A percentile compares a stretch with the other conserved stretches of the same genome.
Conservation (phyloP, 2,888 invertebrate genomes). For the Macaria notata region DNA sequence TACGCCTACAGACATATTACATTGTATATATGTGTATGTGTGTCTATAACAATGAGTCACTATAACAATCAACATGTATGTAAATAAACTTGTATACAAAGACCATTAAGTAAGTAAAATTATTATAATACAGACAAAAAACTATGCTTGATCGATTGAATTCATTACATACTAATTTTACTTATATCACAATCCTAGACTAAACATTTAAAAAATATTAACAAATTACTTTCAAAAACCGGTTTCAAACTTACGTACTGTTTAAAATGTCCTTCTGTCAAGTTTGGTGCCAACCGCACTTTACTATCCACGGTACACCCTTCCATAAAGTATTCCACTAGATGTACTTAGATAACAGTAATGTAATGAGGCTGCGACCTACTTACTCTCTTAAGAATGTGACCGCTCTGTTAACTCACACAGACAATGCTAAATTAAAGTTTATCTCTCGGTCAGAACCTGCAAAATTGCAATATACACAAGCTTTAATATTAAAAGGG, state of each 20-base stretch:
- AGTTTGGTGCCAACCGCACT: constrained; percentile 52
- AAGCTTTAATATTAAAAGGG: constrained; percentile 11
- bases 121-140: too few relatives aligned
- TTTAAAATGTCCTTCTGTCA: constrained; percentile 60
- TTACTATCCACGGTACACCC: constrained; percentile 50
- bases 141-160: too few relatives aligned
- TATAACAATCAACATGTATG: too few relatives aligned
- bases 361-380: constrained; percentile 59
- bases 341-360: constrained; percentile 60
- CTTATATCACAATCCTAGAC: too few relatives aligned
- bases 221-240: too few relatives aligned
- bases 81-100: too few relatives aligned
- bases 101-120: too few relatives aligned
- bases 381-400: constrained; percentile 42
- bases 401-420: constrained; percentile 47
- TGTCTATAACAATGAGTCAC: too few relatives aligned
- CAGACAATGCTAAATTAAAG: constrained; percentile 31
- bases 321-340: constrained; percentile 41
- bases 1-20: too few relatives aligned
- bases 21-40: too few relatives aligned
- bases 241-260: constrained; percentile 2
- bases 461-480: constrained; percentile 7
- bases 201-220: too few relatives aligned
- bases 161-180: too few relatives aligned
- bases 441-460: constrained; percentile 8